phyloP scores from a whole-genome alignment of 2,113 vertebrate genomes.

The Baryphthengus martii region DNA sequence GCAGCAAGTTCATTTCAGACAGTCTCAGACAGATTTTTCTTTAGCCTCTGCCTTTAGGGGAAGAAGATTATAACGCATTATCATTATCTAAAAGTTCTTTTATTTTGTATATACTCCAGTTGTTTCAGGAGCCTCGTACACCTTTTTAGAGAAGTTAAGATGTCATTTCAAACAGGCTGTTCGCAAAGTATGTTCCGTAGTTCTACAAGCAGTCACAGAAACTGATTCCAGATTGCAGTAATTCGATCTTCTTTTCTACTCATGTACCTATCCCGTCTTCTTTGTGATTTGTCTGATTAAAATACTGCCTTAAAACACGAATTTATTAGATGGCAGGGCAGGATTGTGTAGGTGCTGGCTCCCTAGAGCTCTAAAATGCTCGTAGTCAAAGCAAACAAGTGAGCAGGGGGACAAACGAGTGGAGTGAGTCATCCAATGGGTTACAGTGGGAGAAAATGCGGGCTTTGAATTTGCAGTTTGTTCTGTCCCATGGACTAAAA shows the following conservation, averaged over 20 bases:
- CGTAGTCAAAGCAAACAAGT: background rate
- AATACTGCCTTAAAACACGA: background rate
- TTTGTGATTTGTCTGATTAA: background rate
- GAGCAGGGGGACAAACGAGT: background rate
- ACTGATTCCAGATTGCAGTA: background rate
- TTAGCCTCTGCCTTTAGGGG: constrained; percentile 78
- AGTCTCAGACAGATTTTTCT: constrained; percentile 81
- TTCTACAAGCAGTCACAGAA: background rate
- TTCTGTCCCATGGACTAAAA: background rate
- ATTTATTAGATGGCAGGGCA: background rate
- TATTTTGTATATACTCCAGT: constrained; percentile 38
- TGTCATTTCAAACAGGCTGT: background rate
- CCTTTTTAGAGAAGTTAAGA: background rate
- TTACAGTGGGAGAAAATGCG: background rate
- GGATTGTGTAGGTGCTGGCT: background rate
- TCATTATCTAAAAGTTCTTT: constrained; percentile 67
- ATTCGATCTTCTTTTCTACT: background rate
- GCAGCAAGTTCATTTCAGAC: constrained; percentile 77
- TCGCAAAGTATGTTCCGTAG: background rate
- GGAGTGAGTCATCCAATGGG: background rate
- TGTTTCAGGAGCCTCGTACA: constrained; percentile 31
- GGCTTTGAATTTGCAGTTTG: background rate
- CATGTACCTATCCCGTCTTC: background rate
- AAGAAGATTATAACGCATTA: constrained; percentile 77
- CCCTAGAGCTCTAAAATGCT: background rate